Base-by-base conservation (phyloP, 2,888 invertebrate genomes). In the Tetheella fluctuosa region DNA sequence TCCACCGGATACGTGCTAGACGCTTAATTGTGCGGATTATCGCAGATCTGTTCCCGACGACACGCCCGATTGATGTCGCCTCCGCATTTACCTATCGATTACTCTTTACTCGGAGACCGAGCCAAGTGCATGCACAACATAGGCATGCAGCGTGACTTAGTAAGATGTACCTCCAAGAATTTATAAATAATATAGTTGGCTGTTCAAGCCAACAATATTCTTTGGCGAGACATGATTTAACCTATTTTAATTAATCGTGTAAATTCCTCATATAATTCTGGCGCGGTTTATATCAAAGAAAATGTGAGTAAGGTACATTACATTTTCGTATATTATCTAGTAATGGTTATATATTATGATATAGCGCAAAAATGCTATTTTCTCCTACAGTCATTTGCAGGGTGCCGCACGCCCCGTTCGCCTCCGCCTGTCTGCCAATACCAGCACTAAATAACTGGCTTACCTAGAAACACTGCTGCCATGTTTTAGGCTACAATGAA, bases 21-120 rank as follows among this genome's bases (percentile, higher is more conserved):
- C 56, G 77, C 71, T 79, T 86, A 84, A 88, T 88, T 86, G 83
- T 72, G 66, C 60, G 85, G 89, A 88, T 90, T 88, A 90, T 78
- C 71, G 71, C 60, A 68, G 70, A 81, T 79, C 76, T 75, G 65
- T 71, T 74, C 60, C 63, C 60, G 67, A 60, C 68, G 73, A 73
- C 74, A 68, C 64, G 67, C 70, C 67, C 65, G 68, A 70, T 69
- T 70, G 64, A 65, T 70, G 67, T 73, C 69, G 67, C 63, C 63
- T 75, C 71, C 67, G 62, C 66, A 68, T 65, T 70, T 65, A 68
- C 67, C 71, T 70, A 79, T 74, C 71, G 76, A 80, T 66, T 61
- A 52, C 58, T 37, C 48, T 58, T 34, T 48, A 37, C 23, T 34
- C 15, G 7, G 28, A 42, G 25, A 54, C 2, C 54, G 25, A 28